phyloP scores from a whole-genome alignment of 2,888 invertebrate species.

The Ophraella communa region DNA sequence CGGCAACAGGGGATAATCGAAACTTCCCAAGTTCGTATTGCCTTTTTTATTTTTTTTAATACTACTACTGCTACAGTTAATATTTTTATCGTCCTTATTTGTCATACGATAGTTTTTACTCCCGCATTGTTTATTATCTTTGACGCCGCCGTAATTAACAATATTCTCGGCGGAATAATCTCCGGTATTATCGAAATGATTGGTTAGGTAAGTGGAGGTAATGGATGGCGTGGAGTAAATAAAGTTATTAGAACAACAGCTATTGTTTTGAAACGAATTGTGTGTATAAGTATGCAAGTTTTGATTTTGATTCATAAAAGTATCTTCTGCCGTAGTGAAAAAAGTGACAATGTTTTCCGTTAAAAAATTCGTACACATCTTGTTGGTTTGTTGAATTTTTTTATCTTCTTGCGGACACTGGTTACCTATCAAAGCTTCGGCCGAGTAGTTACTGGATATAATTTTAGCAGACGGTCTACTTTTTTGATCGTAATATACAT shows the following conservation, averaged over 20 bases:
- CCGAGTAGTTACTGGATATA: conserved; percentile 56
- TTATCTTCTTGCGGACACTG: conserved; percentile 42
- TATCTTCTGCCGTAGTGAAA: conserved; percentile 57
- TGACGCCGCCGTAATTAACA: conserved; percentile 20
- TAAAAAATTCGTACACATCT: conserved; percentile 50
- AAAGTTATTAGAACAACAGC: conserved; percentile 49
- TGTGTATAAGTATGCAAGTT: conserved; percentile 48
- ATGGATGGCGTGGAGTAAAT: conserved; percentile 49
- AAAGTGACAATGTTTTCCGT: conserved; percentile 56
- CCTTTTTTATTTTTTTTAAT: conserved; percentile 50
- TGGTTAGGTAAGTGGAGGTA: conserved; percentile 50
- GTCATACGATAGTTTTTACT: conserved; percentile 29
- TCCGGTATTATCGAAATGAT: conserved; percentile 48
- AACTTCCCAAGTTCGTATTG: conserved; percentile 47
- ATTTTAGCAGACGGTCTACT: conserved; percentile 45
- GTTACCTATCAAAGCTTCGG: conserved; percentile 58
- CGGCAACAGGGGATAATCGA: conserved; percentile 57
- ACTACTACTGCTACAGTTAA: conserved; percentile 23
- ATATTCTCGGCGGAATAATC: conserved; percentile 26
- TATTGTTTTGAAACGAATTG: conserved; percentile 50
- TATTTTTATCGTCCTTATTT: conserved; percentile 37
- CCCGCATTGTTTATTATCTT: conserved; percentile 34
- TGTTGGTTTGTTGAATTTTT: conserved; percentile 43
- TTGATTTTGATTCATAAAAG: conserved; percentile 53
- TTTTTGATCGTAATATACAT: conserved; percentile 43